A percentile compares a stretch with the other conserved stretches of the same genome.
These are phyloP conservation scores for Ptilonorhynchus violaceus DNA, from an alignment of 2,113 vertebrate species.

Conservation along the genomic window DNA sequence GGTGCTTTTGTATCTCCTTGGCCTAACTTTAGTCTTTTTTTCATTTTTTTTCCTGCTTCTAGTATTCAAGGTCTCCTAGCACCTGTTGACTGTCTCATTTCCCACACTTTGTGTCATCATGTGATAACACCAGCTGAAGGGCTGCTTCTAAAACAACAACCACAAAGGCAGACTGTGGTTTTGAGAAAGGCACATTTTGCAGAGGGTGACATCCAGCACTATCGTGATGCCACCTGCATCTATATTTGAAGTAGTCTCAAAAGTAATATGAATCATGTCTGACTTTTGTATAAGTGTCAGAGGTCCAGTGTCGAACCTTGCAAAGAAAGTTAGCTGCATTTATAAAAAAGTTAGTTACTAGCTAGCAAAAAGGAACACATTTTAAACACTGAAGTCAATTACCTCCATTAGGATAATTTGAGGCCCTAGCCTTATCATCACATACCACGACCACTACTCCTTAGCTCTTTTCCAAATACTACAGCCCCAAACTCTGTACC, in stretches of 20 bases:
- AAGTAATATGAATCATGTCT: constrained; percentile 21
- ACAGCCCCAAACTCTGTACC: background rate
- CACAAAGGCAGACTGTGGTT: constrained; percentile 73
- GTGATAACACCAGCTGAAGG: constrained; percentile 62
- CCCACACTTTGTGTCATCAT: constrained; percentile 64
- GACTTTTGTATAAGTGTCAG: background rate
- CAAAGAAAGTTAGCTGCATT: background rate
- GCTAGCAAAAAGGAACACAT: background rate
- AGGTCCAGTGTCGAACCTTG: background rate
- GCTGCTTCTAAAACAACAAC: constrained; percentile 60
- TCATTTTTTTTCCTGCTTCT: constrained; percentile 15
- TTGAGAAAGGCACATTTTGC: constrained; percentile 42
- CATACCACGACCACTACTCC: background rate
- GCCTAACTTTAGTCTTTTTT: background rate
- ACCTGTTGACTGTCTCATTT: constrained; percentile 69
- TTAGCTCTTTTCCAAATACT: background rate
- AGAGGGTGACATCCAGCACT: constrained; percentile 21
- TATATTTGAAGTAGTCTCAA: constrained; percentile 32
- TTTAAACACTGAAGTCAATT: background rate
- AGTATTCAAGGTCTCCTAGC: constrained; percentile 47
- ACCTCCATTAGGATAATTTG: background rate
- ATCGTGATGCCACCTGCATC: constrained; percentile 35
- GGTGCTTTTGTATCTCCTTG: background rate
- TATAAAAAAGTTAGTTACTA: background rate
- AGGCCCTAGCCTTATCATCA: background rate